Base-by-base conservation (phyloP, 2,888 invertebrate genomes). In the Pollenia amentaria region DNA sequence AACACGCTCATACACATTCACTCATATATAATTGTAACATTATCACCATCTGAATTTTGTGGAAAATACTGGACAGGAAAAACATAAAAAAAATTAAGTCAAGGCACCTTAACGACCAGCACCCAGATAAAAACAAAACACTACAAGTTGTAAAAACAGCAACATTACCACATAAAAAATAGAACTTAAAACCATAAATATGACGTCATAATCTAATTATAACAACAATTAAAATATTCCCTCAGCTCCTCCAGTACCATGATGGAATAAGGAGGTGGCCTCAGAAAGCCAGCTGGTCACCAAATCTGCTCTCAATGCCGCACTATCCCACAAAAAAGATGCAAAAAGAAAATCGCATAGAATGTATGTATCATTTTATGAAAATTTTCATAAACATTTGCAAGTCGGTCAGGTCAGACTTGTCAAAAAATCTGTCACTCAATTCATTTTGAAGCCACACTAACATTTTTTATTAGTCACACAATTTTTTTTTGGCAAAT, bases 131-230 rank as follows among this genome's bases (percentile, higher is more conserved):
- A 12, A 3, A 62, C 42, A 60, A 70, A 51, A 42, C 38, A 8
- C 29, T 29, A 64, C 11, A 10, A 38, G 18, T 29, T 21, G n/a
- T n/a, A 79, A 64, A 44, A 57, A 12, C 38, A 57, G 29, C 42
- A 67, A 60, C n/a, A 42, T 72, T 62, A 60, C 8, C 48, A 38
- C 4, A 67, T 16, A 75, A 21, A 40, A 72, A 75, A 73, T 57
- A 70, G 64, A 79, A 79, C 79, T 76, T 83, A 79, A 79, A 55
- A 62, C 42, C 72, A 46, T 65, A 67, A 77, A 55, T 42, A 70
- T 86, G 77, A 85, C 72, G 85, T 88, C 88, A 88, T 87, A 89
- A 89, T 88, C 82, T 88, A 89, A 88, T 89, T 87, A 88, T 79
- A 88, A 88, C 86, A 88, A 84, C 85, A 88, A 88, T 89, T 88